These are phyloP conservation scores for Conistra vaccinii DNA, from an alignment of 2,888 invertebrate genomes.

Conservation along the genomic window DNA sequence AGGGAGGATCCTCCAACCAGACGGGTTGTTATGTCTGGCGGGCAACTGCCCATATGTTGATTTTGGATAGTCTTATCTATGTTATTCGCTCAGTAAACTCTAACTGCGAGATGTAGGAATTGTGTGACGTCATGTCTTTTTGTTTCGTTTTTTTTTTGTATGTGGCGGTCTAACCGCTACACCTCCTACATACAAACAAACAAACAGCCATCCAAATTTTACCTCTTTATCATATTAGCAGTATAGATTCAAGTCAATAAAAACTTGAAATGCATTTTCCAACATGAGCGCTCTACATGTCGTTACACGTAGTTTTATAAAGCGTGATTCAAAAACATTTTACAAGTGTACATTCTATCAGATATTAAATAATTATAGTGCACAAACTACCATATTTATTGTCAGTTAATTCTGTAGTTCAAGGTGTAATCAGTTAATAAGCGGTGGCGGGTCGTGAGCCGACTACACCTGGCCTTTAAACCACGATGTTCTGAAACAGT, in stretches of 20 bases:
- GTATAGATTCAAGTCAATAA: background rate
- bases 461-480: slow-evolving; percentile 33
- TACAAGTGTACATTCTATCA: background rate
- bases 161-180: too few relatives aligned
- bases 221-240: too few relatives aligned
- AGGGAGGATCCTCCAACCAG: too few relatives aligned
- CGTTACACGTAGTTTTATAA: background rate
- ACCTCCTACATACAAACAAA: too few relatives aligned
- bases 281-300: background rate
- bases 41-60: too few relatives aligned
- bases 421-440: slow-evolving; percentile 32
- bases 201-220: too few relatives aligned
- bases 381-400: slow-evolving; percentile 38
- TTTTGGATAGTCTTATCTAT: too few relatives aligned
- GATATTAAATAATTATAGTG: slow-evolving; percentile 36
- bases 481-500: slow-evolving; percentile 12
- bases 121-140: too few relatives aligned
- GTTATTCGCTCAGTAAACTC: too few relatives aligned
- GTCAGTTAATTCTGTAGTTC: slow-evolving; percentile 41
- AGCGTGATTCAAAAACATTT: background rate
- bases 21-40: too few relatives aligned
- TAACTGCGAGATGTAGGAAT: too few relatives aligned
- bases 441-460: slow-evolving; percentile 30
- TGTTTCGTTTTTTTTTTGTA: too few relatives aligned
- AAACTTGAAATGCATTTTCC: slow-evolving; percentile 4